Evolutionary conservation across 2,888 invertebrate species (phyloP), one percentile per base, ranked within the genome.

Genomic region (Sceliomorpha sp.): DNA sequence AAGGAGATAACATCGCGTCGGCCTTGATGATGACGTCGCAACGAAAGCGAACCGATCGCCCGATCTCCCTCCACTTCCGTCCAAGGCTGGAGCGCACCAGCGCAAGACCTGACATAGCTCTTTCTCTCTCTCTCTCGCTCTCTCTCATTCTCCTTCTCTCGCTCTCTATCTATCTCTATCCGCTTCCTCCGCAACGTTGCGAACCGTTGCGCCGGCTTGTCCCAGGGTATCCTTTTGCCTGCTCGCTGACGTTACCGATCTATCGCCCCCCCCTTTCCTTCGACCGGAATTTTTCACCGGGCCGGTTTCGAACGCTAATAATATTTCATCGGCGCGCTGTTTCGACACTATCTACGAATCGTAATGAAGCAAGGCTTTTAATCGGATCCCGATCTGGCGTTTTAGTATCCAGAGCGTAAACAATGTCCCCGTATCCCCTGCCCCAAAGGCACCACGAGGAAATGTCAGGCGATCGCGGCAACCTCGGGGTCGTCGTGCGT

Each of bases 21-120:
- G 66, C 73, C 70, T 73, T 73, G 68, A 70, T 68, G 63, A 73
- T 73, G 73, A 73, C 70, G 73, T 73, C 73, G 70, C 37, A 70
- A 58, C 70, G 70, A 70, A 70, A 60, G 70, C 68, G 64, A 70
- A 68, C 64, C 68, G 56, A 64, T 70, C 66, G 66, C 62, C 60
- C 68, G 63, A 67, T 70, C 70, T 66, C 70, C 63, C 70, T 63
- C 69, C 69, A 69, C 69, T 70, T 64, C 62, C 58, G 66, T 64
- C 60, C 60, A 67, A 60, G 68, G 60, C 50, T 64, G 63, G 53
- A 45, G 37, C 56, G 58, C 62, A n/a, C n/a, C n/a, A n/a, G n/a
- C n/a, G n/a, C n/a, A n/a, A 44, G 63, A 53, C 67, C 62, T 47
- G 58, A 39, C 62, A 53, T 5, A 13, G 15, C 14, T 20, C 20